These are phyloP conservation scores for Herminia tarsipennalis DNA, from an alignment of 2,888 invertebrate species.

Conservation along the genomic window DNA sequence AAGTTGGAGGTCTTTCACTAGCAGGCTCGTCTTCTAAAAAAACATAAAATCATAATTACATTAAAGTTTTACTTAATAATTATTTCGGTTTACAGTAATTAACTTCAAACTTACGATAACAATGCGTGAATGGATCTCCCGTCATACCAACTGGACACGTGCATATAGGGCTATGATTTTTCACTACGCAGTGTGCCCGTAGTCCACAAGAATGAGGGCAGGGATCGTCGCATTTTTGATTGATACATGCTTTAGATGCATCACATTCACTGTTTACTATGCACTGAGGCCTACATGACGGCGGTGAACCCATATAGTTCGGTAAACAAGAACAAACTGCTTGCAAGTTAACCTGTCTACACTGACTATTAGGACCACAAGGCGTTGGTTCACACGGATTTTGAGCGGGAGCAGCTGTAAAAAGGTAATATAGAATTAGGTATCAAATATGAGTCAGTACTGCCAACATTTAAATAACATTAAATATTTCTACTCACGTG, in stretches of 20 bases:
- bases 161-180: slow-evolving; percentile 95
- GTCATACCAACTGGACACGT: slow-evolving; percentile 93
- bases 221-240: slow-evolving; percentile 94
- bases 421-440: no score
- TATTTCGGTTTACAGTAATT: no score
- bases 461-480: no score
- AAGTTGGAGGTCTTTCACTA: slow-evolving; percentile 89
- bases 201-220: slow-evolving; percentile 95
- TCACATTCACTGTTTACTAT: slow-evolving; percentile 95
- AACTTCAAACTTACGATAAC: slow-evolving; percentile 87
- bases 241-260: slow-evolving; percentile 92
- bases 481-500: slow-evolving; percentile 58
- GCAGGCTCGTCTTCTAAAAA: slow-evolving; percentile 68
- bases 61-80: no score
- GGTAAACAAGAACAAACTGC: slow-evolving; percentile 94
- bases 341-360: slow-evolving; percentile 91
- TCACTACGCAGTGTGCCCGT: slow-evolving; percentile 92
- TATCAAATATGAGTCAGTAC: no score
- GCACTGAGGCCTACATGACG: slow-evolving; percentile 93
- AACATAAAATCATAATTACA: background rate
- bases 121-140: slow-evolving; percentile 94
- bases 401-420: slow-evolving; percentile 72
- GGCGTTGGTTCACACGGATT: slow-evolving; percentile 94
- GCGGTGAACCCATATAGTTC: slow-evolving; percentile 92
- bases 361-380: slow-evolving; percentile 95